Evolutionary conservation across 2,888 invertebrate species (phyloP), one percentile per base, ranked within the genome.

Genomic region (Polyommatus iphigenia): DNA sequence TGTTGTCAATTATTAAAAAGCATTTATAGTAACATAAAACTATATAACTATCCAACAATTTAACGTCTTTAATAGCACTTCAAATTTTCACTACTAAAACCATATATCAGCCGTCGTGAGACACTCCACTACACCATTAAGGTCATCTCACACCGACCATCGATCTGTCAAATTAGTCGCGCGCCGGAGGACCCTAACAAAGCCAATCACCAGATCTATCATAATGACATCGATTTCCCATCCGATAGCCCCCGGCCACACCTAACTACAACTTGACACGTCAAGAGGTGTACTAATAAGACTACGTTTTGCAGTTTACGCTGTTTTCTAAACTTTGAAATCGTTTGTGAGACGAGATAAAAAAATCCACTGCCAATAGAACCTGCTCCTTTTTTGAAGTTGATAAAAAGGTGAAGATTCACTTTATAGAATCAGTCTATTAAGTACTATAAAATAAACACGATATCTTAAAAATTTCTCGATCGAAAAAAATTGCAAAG

Each of bases 151-250:
- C 83, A 81, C 82, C 84, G 84, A 88, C 88, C 90, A 91, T 89
- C 92, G 93, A 94, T 93, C 93, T 90, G 90, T 94, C 93, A 94
- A 93, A 91, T 94, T 93, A 92, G 91, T 76, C 76, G 76, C 76
- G 57, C 76, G 59, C 57, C 86, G 85, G 89, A 91, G 90, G 90
- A 90, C 87, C 86, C 90, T 93, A 94, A 94, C 93, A 91, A 94
- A 93, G 92, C 92, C 91, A 94, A 94, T 93, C 92, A 90, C 87
- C 84, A 88, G 87, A 92, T 92, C 93, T 92, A 91, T 93, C 93
- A 92, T 92, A 91, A 91, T 90, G 92, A 91, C 92, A 91, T 92
- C 90, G 89, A 92, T 92, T 92, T 91, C 89, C 89, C 90, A 91
- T 91, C 89, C 88, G 86, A 85, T 77, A 78, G 78, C 76, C 85